A percentile compares a stretch with the other conserved stretches of the same genome.
These are phyloP conservation scores for Dendrocincla tyrannina DNA, from an alignment of 2,797 vertebrate genomes.

Conservation along the genomic window DNA sequence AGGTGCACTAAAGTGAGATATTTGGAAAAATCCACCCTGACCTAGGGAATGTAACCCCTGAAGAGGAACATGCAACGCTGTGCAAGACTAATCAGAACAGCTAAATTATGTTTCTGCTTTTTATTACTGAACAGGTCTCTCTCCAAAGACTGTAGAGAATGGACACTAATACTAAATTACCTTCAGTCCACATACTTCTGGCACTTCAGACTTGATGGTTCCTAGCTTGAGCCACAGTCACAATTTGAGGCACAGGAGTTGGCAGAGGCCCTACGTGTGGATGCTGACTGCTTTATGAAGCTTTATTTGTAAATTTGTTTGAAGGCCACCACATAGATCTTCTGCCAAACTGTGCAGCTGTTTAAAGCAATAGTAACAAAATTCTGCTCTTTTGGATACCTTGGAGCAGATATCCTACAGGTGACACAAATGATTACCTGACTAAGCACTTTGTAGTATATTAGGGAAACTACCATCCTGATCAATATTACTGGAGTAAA, in stretches of 20 bases:
- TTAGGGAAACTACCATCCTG: not conserved
- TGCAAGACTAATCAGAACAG: not conserved
- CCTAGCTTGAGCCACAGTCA: not conserved
- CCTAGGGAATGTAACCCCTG: not conserved
- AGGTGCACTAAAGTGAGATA: not conserved
- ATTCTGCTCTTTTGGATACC: not conserved
- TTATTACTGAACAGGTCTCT: not conserved
- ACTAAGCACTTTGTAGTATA: not conserved
- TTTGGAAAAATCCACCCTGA: not conserved
- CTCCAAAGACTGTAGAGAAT: not conserved
- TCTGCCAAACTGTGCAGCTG: not conserved
- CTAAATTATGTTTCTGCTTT: not conserved
- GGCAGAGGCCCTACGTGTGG: not conserved
- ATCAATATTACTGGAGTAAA: not conserved
- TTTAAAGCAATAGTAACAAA: not conserved
- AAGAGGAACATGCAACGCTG: not conserved
- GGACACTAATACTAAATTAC: not conserved
- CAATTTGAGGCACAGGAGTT: not conserved
- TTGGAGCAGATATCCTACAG: not conserved
- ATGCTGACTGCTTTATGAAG: not conserved
- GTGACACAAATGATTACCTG: not conserved
- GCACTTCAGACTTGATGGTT: not conserved
- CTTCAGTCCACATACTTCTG: not conserved
- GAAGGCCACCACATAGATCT: accelerated
- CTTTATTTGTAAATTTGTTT: not conserved